phyloP scores from a whole-genome alignment of 1,140 invertebrate genomes.

The Diabrotica virgifera region DNA sequence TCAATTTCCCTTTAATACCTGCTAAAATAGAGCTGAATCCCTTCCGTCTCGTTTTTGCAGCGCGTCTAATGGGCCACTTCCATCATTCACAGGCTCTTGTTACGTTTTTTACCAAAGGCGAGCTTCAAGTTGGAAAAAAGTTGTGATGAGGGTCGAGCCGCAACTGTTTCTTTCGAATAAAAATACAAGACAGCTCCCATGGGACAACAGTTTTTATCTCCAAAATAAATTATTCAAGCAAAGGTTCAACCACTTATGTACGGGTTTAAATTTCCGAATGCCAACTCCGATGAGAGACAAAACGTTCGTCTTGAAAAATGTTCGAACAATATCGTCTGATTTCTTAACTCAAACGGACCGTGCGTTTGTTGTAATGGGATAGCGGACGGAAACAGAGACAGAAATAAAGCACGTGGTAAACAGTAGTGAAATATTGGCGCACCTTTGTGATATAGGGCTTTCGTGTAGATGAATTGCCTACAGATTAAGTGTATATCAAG shows the following conservation, averaged over 20 bases:
- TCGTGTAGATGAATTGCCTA: not conserved
- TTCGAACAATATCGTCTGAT: not conserved
- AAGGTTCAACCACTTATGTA: constrained; percentile 14
- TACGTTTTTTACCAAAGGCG: not conserved
- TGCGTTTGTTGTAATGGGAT: not conserved
- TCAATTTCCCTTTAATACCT: no score
- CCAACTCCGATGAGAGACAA: constrained; percentile 5
- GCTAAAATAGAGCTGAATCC: no score
- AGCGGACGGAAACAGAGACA: not conserved
- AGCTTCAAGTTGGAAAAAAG: not conserved
- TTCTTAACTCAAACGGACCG: not conserved
- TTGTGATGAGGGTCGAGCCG: constrained; percentile 13
- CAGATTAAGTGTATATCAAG: no score
- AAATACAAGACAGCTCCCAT: constrained; percentile 13
- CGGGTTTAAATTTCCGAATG: constrained; percentile 14
- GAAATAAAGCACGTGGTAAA: not conserved
- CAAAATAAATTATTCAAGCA: constrained; percentile 19
- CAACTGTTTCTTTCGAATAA: constrained; percentile 15
- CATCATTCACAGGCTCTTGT: not conserved
- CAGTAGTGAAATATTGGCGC: not conserved
- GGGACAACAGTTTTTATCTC: constrained; percentile 15
- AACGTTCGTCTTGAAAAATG: constrained; percentile 10
- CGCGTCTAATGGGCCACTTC: no score
- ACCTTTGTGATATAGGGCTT: not conserved
- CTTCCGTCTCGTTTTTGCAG: no score